phyloP scores from a whole-genome alignment of 2,888 invertebrate species.

The Frankliniella intonsa region DNA sequence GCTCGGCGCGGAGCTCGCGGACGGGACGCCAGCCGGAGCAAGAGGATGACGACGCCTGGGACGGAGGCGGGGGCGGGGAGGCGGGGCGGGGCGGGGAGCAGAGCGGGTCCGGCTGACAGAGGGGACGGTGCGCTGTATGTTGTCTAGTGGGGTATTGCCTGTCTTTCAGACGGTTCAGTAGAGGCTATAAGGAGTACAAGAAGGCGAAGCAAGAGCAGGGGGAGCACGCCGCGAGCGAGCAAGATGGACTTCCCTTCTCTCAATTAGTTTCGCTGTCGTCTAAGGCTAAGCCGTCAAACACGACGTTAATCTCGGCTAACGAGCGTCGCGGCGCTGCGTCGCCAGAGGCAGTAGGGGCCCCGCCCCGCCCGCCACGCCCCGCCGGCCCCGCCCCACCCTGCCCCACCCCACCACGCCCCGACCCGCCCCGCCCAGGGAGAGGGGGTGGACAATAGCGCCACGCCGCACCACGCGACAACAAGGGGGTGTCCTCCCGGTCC shows the following conservation, averaged over 20 bases:
- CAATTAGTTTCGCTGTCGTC: constrained; percentile 25
- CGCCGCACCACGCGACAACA: too few relatives aligned
- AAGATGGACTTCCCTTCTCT: background rate
- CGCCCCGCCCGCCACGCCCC: background rate
- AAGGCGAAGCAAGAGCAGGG: background rate
- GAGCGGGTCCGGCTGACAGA: too few relatives aligned
- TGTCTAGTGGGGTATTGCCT: too few relatives aligned
- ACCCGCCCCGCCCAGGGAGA: background rate
- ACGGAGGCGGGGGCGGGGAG: background rate
- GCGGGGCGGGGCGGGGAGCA: too few relatives aligned
- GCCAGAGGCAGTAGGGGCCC: background rate
- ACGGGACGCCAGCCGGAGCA: background rate
- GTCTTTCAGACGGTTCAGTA: background rate
- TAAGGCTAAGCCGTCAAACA: constrained; percentile 20
- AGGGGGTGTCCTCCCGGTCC: too few relatives aligned
- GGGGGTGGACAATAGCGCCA: too few relatives aligned
- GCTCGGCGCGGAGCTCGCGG: too few relatives aligned
- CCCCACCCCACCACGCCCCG: too few relatives aligned
- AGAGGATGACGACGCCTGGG: background rate
- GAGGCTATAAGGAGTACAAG: background rate
- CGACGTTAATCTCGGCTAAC: constrained; percentile 26
- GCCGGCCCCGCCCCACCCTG: background rate
- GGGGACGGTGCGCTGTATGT: too few relatives aligned
- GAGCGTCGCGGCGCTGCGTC: background rate
- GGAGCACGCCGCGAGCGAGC: background rate